Conservation (phyloP, 2,797 vertebrate genomes). For the Sphaeramia orbicularis region DNA sequence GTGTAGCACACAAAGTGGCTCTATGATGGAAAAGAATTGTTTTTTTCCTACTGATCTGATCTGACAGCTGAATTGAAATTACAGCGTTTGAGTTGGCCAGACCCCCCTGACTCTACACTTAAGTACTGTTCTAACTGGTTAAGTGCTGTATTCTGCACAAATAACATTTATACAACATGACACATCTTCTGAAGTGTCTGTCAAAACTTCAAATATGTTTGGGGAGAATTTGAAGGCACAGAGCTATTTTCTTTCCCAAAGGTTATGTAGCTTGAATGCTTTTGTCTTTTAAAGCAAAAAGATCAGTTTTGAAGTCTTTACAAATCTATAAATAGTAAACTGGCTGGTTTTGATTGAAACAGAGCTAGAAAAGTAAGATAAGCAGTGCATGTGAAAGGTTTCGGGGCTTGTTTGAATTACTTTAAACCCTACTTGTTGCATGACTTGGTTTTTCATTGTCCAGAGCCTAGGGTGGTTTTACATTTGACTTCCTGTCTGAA, state of each 20-base stretch:
- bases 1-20: no score
- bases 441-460: constrained; percentile 1
- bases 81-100: background rate
- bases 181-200: background rate
- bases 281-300: background rate
- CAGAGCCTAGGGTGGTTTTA: background rate
- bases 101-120: background rate
- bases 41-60: background rate
- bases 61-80: background rate
- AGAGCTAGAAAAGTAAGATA: background rate
- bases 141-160: background rate
- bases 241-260: background rate
- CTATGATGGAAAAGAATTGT: no score
- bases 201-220: background rate
- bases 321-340: background rate
- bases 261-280: background rate
- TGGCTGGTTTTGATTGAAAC: background rate
- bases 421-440: background rate
- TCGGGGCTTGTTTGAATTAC: background rate
- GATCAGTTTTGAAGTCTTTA: background rate
- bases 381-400: background rate
- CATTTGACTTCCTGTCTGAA: background rate
- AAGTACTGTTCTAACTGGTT: no score
- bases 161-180: background rate
- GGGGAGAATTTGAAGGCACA: no score